Conservation (phyloP, 2,113 vertebrate genomes). For the Sterrhoptilus dennistouni region DNA sequence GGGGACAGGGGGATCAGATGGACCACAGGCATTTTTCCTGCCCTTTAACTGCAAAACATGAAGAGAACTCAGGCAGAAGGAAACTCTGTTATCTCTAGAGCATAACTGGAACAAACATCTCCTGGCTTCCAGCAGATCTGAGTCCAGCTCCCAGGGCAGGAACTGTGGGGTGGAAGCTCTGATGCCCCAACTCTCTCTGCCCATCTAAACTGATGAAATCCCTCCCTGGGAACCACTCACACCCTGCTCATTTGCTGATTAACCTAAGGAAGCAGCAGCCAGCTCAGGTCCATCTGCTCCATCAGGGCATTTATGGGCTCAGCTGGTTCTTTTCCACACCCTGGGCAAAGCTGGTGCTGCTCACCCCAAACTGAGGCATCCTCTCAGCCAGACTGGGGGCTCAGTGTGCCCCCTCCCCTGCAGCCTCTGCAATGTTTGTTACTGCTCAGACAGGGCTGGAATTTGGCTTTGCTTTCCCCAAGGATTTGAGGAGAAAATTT, state of each 20-base stretch:
- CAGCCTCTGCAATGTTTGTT: accelerated
- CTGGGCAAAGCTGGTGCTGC: background rate
- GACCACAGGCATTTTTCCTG: accelerated
- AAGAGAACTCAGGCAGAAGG: background rate
- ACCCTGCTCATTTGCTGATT: background rate
- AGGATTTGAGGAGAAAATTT: background rate
- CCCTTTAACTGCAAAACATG: accelerated
- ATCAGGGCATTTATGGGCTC: background rate
- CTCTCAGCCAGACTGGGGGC: background rate
- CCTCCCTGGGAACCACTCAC: background rate
- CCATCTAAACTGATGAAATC: background rate
- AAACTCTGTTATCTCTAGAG: background rate
- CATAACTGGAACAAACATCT: accelerated
- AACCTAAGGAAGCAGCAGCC: background rate
- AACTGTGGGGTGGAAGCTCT: no score
- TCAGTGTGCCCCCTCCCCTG: background rate
- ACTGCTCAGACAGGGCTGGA: background rate
- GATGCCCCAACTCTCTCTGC: background rate
- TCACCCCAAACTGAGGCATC: background rate
- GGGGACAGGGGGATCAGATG: accelerated
- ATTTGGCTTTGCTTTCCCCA: background rate
- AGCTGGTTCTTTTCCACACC: background rate
- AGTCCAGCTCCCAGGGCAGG: background rate
- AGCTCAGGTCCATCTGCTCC: accelerated
- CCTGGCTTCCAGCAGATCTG: background rate